Percentiles rank a stretch among this genome's conserved stretches.
Conservation (phyloP, 1,140 invertebrate genomes). For the Euura saliciscinereae region DNA sequence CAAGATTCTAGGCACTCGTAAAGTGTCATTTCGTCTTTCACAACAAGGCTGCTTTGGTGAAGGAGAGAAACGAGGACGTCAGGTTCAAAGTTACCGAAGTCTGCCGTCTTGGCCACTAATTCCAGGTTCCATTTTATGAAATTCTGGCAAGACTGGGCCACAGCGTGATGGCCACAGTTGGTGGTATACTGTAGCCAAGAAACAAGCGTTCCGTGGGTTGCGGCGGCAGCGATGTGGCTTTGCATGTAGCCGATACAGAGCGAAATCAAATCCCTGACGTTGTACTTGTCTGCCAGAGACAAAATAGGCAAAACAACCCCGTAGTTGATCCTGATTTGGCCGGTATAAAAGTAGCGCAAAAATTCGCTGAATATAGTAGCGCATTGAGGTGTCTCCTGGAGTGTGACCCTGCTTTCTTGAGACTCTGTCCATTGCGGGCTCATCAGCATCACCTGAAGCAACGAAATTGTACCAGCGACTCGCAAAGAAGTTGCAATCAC, state of each 20-base stretch:
- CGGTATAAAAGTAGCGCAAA: conserved; percentile 90
- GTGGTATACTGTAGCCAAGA: conserved; percentile 91
- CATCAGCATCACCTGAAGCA: conserved; percentile 87
- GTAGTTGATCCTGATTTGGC: conserved; percentile 84
- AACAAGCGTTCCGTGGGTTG: conserved; percentile 78
- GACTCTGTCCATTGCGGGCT: conserved; percentile 92
- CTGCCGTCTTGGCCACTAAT: conserved; percentile 75
- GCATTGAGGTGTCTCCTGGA: conserved; percentile 86
- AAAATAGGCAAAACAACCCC: conserved; percentile 84
- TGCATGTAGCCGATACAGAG: conserved; percentile 89
- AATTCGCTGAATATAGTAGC: conserved; percentile 87
- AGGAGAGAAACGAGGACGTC: conserved; percentile 80
- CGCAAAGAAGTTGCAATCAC: background rate
- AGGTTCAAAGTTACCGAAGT: conserved; percentile 83
- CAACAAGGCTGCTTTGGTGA: conserved; percentile 85
- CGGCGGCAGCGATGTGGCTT: conserved; percentile 83
- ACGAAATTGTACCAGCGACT: background rate
- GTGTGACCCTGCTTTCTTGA: conserved; percentile 79
- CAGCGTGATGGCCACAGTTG: conserved; percentile 79
- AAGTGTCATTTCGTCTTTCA: conserved; percentile 86
- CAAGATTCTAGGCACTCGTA: conserved; percentile 80
- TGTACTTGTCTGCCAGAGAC: conserved; percentile 92
- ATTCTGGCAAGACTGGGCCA: conserved; percentile 78
- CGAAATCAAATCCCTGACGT: conserved; percentile 85
- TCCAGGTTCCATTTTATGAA: conserved; percentile 94